Conservation (phyloP, 2,797 vertebrate species). For the Acanthis flammea region DNA sequence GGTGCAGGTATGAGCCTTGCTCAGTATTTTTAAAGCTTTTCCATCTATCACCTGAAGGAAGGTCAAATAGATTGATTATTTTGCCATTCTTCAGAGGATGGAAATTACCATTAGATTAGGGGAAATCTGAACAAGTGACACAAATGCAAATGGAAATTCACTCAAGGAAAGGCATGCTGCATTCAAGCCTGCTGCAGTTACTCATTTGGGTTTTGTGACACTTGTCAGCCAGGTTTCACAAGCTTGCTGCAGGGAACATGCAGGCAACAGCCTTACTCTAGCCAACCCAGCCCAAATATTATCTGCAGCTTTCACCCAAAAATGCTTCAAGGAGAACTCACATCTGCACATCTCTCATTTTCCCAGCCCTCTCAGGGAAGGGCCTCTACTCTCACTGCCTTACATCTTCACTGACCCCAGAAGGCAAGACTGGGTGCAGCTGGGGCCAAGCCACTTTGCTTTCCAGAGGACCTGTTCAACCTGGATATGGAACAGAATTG, state of each 20-base stretch:
- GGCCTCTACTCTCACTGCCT: not conserved
- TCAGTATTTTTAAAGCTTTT: not conserved
- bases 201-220: not conserved
- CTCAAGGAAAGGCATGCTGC: not conserved
- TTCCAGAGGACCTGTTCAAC: not conserved
- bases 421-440: not conserved
- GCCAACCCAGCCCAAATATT: not conserved
- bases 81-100: not conserved
- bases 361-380: not conserved
- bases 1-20: not conserved
- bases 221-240: not conserved
- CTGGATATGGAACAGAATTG: not conserved
- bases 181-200: not conserved
- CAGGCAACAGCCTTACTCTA: not conserved
- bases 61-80: not conserved
- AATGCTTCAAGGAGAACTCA: not conserved
- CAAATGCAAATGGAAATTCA: not conserved
- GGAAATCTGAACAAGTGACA: not conserved
- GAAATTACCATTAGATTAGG: not conserved
- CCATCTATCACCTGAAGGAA: not conserved
- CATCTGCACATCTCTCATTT: not conserved
- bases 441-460: not conserved
- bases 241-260: not conserved
- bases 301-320: not conserved
- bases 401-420: not conserved